A percentile compares a stretch with the other conserved stretches of the same genome.
phyloP scores from a whole-genome alignment of 2,797 vertebrate genomes.

The Gallirallus australis region DNA sequence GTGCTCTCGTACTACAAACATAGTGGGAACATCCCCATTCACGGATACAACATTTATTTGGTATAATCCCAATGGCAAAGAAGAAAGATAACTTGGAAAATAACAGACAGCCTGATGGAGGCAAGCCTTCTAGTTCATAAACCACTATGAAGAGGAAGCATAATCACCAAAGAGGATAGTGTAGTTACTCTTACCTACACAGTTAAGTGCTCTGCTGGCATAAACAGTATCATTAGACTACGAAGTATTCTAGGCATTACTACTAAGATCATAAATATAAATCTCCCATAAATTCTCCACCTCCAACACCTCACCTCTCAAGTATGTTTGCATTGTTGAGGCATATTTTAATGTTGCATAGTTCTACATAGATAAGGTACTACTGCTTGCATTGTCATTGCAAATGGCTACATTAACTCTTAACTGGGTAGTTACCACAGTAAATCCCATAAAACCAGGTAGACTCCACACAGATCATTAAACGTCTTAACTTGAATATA shows the following conservation, averaged over 20 bases:
- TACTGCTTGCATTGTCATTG: conserved; percentile 77
- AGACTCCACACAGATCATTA: not conserved
- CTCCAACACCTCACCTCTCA: not conserved
- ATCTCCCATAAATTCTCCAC: not conserved
- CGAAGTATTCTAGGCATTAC: not conserved
- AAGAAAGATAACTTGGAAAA: not conserved
- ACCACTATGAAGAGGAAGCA: not conserved
- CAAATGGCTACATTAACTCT: conserved; percentile 56
- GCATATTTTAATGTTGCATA: conserved; percentile 83
- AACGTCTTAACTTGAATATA: not conserved
- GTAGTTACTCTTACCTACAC: not conserved
- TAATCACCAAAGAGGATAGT: not conserved
- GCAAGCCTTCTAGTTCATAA: not conserved
- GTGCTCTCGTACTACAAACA: not conserved
- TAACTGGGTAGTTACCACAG: conserved; percentile 4
- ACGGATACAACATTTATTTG: not conserved
- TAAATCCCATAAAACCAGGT: not conserved
- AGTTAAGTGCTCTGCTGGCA: not conserved
- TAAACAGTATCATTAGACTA: not conserved
- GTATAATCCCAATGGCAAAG: not conserved
- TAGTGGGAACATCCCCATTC: not conserved
- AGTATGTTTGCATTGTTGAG: conserved; percentile 76
- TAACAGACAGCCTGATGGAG: not conserved
- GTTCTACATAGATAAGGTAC: conserved; percentile 71
- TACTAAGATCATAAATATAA: conserved; percentile 8